Evolutionary conservation across 2,113 vertebrate species (phyloP), one percentile per base, ranked within the genome.

Genomic region (Neoarius graeffei): DNA sequence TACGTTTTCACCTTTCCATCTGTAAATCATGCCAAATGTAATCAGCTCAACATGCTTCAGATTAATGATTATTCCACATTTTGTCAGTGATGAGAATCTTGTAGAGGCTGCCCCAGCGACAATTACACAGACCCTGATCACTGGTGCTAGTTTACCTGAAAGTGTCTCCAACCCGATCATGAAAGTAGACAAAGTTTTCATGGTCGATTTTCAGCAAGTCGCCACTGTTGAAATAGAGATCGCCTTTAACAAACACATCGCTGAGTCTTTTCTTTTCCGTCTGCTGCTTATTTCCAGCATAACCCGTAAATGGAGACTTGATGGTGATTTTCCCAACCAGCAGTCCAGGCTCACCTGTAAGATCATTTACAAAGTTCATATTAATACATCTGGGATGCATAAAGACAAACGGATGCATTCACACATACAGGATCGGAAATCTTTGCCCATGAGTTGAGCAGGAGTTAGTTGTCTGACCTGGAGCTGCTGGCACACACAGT

Each of bases 1-100:
- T 19, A 99, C 97, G 0, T 99, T 99, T 90, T 99, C 98, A 0
- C 98, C 97, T 95, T 98, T 99, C 97, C 97, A 99, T 77, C 97
- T 98, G 91, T 50, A 91, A 67, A 85, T 13, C 73, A 81, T 88
- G 89, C 86, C 76, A 85, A 69, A 35, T 25, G 27, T 30, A 17
- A 73, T 20, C 50, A 54, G 5, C 76, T 54, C 13, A 6, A 79
- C 42, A 42, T 25, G 10, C 20, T 76, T 17, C 35, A 62, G 20
- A 27, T 20, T 3, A 54, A 17, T 60, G 3, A 59, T 73, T 11
- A 19, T 52, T 69, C 10, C 48, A 52, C 15, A 30, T 81, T 59
- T 57, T 59, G 27, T 1, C 27, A 81, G n/a, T 14, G 23, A 14
- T n/a, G 8, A 23, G 30, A 48, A 23, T 23, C 3, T 74, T 27